Evolutionary conservation across 2,797 vertebrate species (phyloP).

Genomic region (Clarias fuscus): DNA sequence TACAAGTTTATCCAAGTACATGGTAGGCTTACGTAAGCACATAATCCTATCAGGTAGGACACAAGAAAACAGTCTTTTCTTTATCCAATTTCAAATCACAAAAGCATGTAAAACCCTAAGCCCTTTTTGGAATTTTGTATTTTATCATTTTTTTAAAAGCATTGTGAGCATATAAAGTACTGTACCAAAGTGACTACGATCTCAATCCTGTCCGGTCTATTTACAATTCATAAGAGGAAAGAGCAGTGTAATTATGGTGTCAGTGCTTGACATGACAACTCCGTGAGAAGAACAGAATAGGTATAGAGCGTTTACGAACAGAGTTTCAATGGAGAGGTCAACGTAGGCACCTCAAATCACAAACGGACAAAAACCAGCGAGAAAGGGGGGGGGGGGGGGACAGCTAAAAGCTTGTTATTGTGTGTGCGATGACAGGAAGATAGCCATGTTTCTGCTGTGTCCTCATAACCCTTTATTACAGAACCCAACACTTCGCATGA

Average conservation of each 20-base stretch:
- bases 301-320: constrained; percentile 31
- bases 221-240: constrained; percentile 40
- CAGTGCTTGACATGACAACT: constrained; percentile 43
- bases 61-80: background rate
- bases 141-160: too few species aligned
- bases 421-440: constrained; percentile 18
- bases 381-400: background rate
- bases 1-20: too few species aligned
- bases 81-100: background rate
- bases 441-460: constrained; percentile 16
- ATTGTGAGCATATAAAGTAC: background rate
- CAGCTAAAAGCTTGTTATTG: constrained; percentile 25
- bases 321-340: constrained; percentile 19
- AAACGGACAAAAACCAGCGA: constrained; percentile 1
- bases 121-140: too few species aligned
- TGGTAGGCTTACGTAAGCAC: too few species aligned
- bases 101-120: background rate
- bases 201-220: background rate
- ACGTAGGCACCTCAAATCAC: constrained; percentile 20
- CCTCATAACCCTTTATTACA: background rate
- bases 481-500: constrained; percentile 12
- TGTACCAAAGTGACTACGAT: background rate
- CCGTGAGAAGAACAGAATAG: constrained; percentile 30
- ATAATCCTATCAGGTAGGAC: too few species aligned
- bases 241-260: constrained; percentile 41